These are phyloP conservation scores for Protonemura montana DNA, from an alignment of 2,888 invertebrate species.

Conservation along the genomic window DNA sequence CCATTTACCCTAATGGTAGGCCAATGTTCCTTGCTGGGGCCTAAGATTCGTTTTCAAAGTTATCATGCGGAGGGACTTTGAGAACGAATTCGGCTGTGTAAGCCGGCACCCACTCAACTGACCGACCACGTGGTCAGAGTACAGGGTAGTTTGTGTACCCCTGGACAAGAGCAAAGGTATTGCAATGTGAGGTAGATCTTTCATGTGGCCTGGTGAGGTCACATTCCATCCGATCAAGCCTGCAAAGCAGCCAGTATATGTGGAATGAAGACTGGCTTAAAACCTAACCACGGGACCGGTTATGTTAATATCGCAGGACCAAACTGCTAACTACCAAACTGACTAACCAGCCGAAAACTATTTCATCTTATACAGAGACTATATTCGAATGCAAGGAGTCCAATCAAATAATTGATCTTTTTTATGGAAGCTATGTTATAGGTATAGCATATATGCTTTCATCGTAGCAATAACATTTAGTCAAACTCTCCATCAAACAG, in stretches of 20 bases:
- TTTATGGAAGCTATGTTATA: background rate
- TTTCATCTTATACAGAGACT: background rate
- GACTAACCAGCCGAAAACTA: conserved; percentile 2
- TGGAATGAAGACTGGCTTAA: background rate
- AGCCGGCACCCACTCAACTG: background rate
- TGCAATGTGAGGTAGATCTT: conserved; percentile 7
- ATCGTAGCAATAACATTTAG: background rate
- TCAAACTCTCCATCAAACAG: background rate
- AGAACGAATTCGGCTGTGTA: background rate
- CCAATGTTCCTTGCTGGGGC: background rate
- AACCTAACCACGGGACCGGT: conserved; percentile 17
- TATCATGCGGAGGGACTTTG: background rate
- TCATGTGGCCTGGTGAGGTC: conserved; percentile 19
- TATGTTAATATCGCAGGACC: conserved; percentile 17
- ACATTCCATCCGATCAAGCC: background rate
- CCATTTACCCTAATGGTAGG: background rate
- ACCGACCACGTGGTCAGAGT: background rate
- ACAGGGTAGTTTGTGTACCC: background rate
- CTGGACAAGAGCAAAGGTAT: conserved; percentile 7
- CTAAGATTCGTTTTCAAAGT: background rate
- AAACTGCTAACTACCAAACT: conserved; percentile 27
- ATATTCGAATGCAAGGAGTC: background rate
- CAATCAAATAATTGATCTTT: conserved; percentile 4
- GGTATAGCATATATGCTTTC: background rate
- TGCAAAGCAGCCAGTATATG: background rate